Conservation (phyloP, 2,888 invertebrate species). For the Conomelus anceps region DNA sequence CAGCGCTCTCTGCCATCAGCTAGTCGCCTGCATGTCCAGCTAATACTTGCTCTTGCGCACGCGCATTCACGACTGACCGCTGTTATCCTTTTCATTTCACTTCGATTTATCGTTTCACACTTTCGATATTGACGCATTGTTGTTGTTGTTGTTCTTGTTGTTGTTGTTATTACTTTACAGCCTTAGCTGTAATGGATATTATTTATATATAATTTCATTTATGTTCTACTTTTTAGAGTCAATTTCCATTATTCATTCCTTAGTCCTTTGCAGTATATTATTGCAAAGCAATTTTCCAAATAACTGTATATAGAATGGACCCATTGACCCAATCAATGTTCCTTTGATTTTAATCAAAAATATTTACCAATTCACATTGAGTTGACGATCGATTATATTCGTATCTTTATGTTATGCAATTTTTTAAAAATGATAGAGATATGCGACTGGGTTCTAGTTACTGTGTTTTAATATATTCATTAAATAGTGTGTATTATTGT, state of each 20-base stretch:
- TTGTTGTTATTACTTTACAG: too few species aligned
- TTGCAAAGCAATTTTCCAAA: not conserved
- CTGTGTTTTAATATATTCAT: not conserved
- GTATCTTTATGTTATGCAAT: not conserved
- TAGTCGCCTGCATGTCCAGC: constrained; percentile 72
- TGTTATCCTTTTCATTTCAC: too few species aligned
- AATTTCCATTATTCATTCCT: not conserved
- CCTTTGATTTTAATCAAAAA: not conserved
- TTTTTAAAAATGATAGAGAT: not conserved
- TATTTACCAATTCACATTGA: not conserved
- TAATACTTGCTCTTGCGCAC: constrained; percentile 25
- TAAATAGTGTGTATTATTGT: not conserved
- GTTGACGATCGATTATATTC: not conserved
- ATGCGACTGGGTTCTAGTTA: not conserved
- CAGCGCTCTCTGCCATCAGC: constrained; percentile 78
- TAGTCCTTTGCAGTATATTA: constrained; percentile 7
- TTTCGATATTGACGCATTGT: not conserved
- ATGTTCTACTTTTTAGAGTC: too few species aligned
- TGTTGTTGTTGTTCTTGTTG: not conserved
- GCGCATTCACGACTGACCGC: not conserved
- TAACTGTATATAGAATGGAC: not conserved
- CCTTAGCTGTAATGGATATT: too few species aligned
- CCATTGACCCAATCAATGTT: not conserved
- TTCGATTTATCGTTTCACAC: too few species aligned
- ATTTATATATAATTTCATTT: too few species aligned